Evolutionary conservation across 2,113 vertebrate genomes (phyloP).

Genomic region (Phalacrocorax brasilianus): DNA sequence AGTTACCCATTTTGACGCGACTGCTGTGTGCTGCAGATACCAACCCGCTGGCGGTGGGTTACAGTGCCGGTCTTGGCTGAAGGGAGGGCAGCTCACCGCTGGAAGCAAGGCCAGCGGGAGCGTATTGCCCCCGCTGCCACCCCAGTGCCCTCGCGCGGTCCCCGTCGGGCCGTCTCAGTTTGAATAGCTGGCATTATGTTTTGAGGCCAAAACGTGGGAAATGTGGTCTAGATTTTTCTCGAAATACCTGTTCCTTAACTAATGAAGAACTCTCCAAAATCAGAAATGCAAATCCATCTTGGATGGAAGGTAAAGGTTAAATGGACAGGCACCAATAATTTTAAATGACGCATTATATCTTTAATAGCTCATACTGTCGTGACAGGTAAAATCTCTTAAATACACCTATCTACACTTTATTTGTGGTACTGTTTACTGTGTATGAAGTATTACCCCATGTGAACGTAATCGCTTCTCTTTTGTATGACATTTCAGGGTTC

Average conservation of each 20-base stretch:
- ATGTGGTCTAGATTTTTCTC: not conserved
- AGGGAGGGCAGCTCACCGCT: not conserved
- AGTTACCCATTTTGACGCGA: not conserved
- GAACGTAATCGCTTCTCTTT: not conserved
- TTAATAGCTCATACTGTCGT: not conserved
- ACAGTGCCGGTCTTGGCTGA: not conserved
- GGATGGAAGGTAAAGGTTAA: not conserved
- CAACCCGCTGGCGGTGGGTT: not conserved
- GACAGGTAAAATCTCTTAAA: not conserved
- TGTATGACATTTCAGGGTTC: not conserved
- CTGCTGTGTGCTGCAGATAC: not conserved
- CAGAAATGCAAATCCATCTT: not conserved
- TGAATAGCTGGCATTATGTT: not conserved
- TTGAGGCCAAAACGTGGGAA: not conserved
- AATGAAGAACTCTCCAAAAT: not conserved
- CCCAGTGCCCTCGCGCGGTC: too few species aligned
- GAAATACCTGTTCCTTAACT: not conserved
- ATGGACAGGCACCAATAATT: not conserved
- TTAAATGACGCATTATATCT: not conserved
- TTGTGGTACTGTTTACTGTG: not conserved
- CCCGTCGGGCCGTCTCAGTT: not conserved
- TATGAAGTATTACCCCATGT: not conserved
- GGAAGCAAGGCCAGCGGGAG: not conserved
- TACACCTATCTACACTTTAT: not conserved
- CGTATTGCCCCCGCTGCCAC: not conserved